Evolutionary conservation across 2,113 vertebrate genomes (phyloP), one percentile per base, ranked within the genome.

Genomic region (Canis aureus): DNA sequence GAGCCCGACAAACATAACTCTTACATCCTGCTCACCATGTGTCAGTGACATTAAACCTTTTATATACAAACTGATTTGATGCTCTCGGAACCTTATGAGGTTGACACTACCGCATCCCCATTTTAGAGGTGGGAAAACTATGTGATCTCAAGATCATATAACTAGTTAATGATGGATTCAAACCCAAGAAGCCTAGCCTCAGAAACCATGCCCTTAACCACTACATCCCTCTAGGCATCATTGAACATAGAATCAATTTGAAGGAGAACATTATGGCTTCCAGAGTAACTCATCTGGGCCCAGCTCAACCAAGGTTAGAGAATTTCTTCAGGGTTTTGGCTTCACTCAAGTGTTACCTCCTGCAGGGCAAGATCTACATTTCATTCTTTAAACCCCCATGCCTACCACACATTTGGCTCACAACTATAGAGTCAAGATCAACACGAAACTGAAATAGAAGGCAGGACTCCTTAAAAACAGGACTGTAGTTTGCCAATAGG

Each of bases 401-500:
- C 69, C 19, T 32, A 22, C 51, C 19, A 35, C 2, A 27, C 20
- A 23, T n/a, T 84, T 94, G 27, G 25, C 15, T 67, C 38, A 19
- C 15, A 32, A 17, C 49, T 32, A 29, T 5, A n/a, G 0, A 43
- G 29, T 91, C 35, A 83, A 81, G 38, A 38, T 3, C 17, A 59
- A 49, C 27, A 8, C 12, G 35, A 35, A 62, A 84, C 32, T 57
- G 80, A 83, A 93, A 76, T 1, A 2, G 62, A 91, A 93, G 91
- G 16, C 32, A 60, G 35, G 27, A 79, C n/a, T 85, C 64, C 76
- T 95, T 95, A 64, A 78, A 94, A 96, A 87, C 4, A 66, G 73
- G 60, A n/a, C 6, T 90, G 7, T 57, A 13, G 64, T 64, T 88
- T 79, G 29, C 66, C 23, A 79, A 43, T 7, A 82, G 49, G 43